Conservation (phyloP, 2,113 vertebrate genomes). For the Pogonocichla stellata region DNA sequence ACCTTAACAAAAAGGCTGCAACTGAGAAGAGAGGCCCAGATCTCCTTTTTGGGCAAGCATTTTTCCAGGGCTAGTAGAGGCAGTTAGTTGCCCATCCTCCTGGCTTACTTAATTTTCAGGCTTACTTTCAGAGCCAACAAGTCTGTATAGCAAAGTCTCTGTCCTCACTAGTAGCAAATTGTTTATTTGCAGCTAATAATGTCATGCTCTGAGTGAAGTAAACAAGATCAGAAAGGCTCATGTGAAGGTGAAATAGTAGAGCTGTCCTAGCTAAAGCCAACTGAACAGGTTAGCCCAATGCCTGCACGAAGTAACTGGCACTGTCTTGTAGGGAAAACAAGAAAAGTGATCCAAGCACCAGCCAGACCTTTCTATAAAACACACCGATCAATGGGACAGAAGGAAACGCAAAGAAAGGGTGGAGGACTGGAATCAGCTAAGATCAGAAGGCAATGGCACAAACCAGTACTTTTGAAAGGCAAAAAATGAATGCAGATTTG, state of each 20-base stretch:
- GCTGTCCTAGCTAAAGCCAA: not conserved
- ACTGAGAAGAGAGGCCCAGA: not conserved
- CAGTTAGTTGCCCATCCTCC: not conserved
- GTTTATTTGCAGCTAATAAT: not conserved
- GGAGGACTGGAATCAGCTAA: not conserved
- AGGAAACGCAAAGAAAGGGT: not conserved
- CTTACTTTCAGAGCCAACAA: not conserved
- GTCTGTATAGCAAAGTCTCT: not conserved
- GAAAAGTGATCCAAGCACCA: not conserved
- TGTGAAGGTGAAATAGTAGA: not conserved
- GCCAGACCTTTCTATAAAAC: not conserved
- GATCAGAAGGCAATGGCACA: not conserved
- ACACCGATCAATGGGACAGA: not conserved
- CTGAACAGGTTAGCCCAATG: not conserved
- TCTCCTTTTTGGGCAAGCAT: not conserved
- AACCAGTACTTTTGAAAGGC: not conserved
- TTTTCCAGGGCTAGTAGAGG: not conserved
- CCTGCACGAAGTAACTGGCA: not conserved
- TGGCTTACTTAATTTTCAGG: not conserved
- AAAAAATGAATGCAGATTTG: not conserved
- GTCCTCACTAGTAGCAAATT: not conserved
- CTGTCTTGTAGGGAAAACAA: not conserved
- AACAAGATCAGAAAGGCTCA: not conserved
- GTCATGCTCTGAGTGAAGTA: not conserved
- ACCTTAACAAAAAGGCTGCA: not conserved